Base-by-base conservation (phyloP, 1,140 invertebrate genomes). In the Druon quercuslanigerum region DNA sequence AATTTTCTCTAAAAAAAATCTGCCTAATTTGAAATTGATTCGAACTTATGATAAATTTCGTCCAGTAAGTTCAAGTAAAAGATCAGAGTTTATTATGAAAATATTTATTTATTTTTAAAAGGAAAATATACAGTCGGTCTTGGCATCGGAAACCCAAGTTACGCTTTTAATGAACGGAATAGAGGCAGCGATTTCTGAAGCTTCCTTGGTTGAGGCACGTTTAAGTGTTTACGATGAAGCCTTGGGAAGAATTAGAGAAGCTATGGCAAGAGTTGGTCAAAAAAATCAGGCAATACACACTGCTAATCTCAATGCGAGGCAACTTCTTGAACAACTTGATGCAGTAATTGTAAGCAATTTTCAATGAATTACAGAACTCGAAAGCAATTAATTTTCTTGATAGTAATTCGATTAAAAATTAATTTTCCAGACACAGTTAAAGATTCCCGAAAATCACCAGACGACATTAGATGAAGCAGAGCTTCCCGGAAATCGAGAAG, bases 211-310 rank as follows among this genome's bases (percentile, higher is more conserved):
- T 17, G 96, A 97, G 92, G 90, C 89, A 20, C 93, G 95, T 76
- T 88, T 97, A 56, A 94, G 95, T 85, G 91, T 91, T 52, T 97
- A 97, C 88, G 96, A 97, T 88, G 95, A 96, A 83, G 94, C 96
- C 40, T 90, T 97, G 19, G 94, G 95, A 77, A 95, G 96, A 88
- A 96, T 97, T 7, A 93, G 95, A 81, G 96, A 96, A 88, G 96
- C 95, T 14, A 96, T 97, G 93, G 94, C 96, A 80, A 96, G 97
- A 84, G 97, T 98, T 92, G 97, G 97, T 81, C 96, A 98, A 84
- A 98, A 98, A 88, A 98, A 98, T 93, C 94, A 95, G 7, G 94
- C 96, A 82, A 96, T 98, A 85, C 95, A 97, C 88, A 95, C 96
- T 5, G 95, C 96, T 13, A 97, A 97, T 90, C 94, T 93, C 77